phyloP scores from a whole-genome alignment of 2,797 vertebrate species.

The Calcarius lapponicus region DNA sequence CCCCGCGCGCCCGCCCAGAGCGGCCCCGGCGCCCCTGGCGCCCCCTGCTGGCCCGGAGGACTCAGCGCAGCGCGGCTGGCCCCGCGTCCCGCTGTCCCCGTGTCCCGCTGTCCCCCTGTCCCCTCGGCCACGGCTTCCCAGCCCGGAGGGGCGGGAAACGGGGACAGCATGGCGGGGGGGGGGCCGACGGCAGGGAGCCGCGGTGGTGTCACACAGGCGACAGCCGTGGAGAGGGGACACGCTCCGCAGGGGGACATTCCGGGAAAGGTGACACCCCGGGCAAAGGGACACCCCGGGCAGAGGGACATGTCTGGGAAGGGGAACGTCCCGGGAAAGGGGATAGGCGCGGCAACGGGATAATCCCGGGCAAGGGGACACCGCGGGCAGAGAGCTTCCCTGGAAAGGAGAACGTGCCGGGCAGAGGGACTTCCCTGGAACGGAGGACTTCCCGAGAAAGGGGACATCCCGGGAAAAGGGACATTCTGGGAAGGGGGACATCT shows the following conservation, averaged over 20 bases:
- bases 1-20: neutral
- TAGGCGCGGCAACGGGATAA: no score
- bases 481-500: no score
- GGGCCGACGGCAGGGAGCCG: neutral
- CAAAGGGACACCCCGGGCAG: neutral
- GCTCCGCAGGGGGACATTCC: neutral
- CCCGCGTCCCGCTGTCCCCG: neutral
- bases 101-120: neutral
- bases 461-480: neutral
- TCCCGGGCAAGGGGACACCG: no score
- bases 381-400: neutral
- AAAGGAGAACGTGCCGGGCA: neutral
- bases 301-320: neutral
- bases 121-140: neutral
- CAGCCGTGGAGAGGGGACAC: no score
- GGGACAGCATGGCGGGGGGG: no score
- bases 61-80: neutral
- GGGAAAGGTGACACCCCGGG: neutral
- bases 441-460: neutral
- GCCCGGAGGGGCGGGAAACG: no score
- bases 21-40: neutral
- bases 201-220: neutral
- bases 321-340: neutral
- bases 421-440: neutral
- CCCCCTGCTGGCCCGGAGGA: neutral